These are phyloP conservation scores for Chaenocephalus aceratus DNA, from an alignment of 2,113 vertebrate genomes.

Conservation along the genomic window DNA sequence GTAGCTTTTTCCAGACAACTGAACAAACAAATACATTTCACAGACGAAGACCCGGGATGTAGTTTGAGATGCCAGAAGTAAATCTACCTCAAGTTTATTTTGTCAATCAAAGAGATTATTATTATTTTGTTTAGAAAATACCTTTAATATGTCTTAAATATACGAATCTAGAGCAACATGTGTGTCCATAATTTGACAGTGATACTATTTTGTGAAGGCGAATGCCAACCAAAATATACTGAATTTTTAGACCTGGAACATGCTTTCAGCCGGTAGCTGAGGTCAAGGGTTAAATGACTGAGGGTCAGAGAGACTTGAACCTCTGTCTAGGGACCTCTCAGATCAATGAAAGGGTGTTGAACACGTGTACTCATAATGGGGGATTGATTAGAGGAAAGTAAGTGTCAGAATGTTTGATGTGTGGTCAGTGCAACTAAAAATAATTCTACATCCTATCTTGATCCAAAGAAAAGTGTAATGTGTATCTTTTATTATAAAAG, in stretches of 20 bases:
- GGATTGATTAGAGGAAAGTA: constrained; percentile 56
- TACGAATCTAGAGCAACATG: not conserved
- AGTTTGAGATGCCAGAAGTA: no score
- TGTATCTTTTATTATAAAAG: not conserved
- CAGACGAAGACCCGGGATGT: no score
- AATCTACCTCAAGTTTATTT: no score
- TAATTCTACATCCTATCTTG: not conserved
- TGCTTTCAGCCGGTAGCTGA: constrained; percentile 40
- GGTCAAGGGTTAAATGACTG: constrained; percentile 87
- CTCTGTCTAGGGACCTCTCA: constrained; percentile 58
- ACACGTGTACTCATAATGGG: constrained; percentile 54
- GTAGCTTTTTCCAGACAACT: no score
- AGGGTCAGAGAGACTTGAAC: constrained; percentile 83
- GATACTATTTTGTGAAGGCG: constrained; percentile 1
- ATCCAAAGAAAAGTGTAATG: not conserved
- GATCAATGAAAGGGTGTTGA: constrained; percentile 73
- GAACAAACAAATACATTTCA: no score
- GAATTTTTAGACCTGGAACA: constrained; percentile 13
- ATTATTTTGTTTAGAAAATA: not conserved
- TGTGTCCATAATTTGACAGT: not conserved
- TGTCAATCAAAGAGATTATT: no score
- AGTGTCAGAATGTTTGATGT: constrained; percentile 34
- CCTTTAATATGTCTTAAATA: constrained; percentile 8
- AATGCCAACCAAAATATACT: constrained; percentile 28
- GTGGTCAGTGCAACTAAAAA: not conserved